Conservation (phyloP, 1,140 invertebrate species). For the Antheraea mylitta region DNA sequence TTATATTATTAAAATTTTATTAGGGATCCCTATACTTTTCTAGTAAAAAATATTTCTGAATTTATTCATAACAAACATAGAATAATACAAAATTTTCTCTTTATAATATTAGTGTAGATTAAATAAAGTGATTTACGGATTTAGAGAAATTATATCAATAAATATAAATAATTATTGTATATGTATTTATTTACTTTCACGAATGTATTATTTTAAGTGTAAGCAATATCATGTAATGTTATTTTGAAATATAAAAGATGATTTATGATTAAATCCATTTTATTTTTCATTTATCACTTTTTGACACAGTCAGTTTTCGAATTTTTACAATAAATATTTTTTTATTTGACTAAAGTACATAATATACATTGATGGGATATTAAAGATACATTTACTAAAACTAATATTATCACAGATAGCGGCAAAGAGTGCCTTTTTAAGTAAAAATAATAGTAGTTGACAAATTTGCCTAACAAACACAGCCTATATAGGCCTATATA, state of each 20-base stretch:
- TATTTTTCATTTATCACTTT: conserved; percentile 69
- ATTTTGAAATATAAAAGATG: conserved; percentile 36
- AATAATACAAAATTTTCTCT: no score
- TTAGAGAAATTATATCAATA: no score
- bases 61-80: no score
- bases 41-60: no score
- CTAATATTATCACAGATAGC: conserved; percentile 74
- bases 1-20: no score
- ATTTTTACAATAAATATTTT: conserved; percentile 70
- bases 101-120: no score
- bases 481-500: conserved; percentile 50
- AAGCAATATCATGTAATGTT: background rate
- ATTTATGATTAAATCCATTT: conserved; percentile 32
- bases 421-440: conserved; percentile 58
- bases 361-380: conserved; percentile 63
- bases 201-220: background rate
- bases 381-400: conserved; percentile 49
- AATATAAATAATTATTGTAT: no score
- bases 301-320: conserved; percentile 63
- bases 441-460: conserved; percentile 55
- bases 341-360: conserved; percentile 67
- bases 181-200: no score
- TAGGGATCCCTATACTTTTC: no score
- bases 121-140: no score
- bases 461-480: conserved; percentile 60